phyloP scores from a whole-genome alignment of 2,113 vertebrate species.

The Irena cyanogastra region DNA sequence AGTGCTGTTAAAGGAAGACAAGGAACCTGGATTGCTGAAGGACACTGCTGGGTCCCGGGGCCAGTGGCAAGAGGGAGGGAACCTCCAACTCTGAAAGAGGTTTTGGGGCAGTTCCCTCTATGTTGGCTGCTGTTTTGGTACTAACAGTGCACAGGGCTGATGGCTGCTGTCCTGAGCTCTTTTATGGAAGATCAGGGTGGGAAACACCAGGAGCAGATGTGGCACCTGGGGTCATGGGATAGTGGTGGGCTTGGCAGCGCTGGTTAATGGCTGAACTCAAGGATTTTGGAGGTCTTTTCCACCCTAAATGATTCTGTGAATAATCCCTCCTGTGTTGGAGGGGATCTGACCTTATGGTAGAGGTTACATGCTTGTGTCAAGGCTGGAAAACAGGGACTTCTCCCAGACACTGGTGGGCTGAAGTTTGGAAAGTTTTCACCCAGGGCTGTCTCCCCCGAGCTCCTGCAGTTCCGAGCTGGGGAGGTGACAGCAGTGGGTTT shows the following conservation, averaged over 20 bases:
- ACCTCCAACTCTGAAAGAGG: background rate
- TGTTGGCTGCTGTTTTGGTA: background rate
- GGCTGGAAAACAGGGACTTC: background rate
- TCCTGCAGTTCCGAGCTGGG: background rate
- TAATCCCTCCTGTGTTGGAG: background rate
- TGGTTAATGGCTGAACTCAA: background rate
- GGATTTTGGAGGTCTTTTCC: background rate
- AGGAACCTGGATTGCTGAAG: background rate
- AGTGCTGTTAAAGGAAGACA: background rate
- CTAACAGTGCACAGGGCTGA: background rate
- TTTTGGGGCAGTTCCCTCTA: background rate
- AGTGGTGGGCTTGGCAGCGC: background rate
- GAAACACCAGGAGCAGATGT: background rate
- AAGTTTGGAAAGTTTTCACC: background rate
- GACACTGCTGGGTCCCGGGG: background rate
- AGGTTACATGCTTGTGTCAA: rapidly evolving
- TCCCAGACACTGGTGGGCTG: background rate
- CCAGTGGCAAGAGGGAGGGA: background rate
- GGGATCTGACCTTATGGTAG: background rate
- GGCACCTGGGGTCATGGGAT: background rate
- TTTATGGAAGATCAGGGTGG: background rate
- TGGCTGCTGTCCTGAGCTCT: background rate
- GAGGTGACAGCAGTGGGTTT: background rate
- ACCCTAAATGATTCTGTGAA: background rate
- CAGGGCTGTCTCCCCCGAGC: background rate